Evolutionary conservation across 2,888 invertebrate genomes (phyloP), one percentile per base, ranked within the genome.

Genomic region (Volucella bombylans): DNA sequence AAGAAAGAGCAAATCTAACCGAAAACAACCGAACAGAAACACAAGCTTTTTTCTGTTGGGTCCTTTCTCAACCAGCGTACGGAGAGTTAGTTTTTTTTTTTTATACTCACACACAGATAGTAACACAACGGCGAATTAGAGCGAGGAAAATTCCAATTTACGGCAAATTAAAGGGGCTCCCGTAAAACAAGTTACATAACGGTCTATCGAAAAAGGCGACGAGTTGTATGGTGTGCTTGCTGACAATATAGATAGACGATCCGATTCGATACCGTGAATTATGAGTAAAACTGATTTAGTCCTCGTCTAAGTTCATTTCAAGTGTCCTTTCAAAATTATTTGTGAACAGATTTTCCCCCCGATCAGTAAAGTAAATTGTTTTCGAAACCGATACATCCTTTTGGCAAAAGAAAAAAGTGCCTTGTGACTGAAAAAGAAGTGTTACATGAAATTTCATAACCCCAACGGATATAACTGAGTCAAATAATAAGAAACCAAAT

Each of bases 161-260:
- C 76, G 81, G 85, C 85, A 85, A 80, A 76, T 85, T 64, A 76
- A 81, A 77, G 77, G 81, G 4, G 31, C 31, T 6, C 69, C 76
- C 85, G 59, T 77, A 72, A 85, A 85, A 77, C 85, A 85, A 80
- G 85, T 85, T 85, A 85, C 85, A 85, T 85, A 85, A 85, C 85
- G 80, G 85, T 85, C 81, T 77, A 81, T 65, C 80, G 72, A 77
- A 85, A 82, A 83, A 69, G 71, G 61, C 77, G 49, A 69, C 71
- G 61, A 79, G 79, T 79, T 83, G 82, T 83, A 52, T 78, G 78
- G 73, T 68, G 82, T 74, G 74, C 68, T 69, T 83, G 74, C 79
- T 83, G 79, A 79, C 82, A 82, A 83, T 31, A 31, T 31, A 31
- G 31, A 31, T 79, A 79, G 82, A 83, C 81, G 59, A 64, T 71